Conservation (phyloP, 1,140 invertebrate genomes). For the Saxidomus purpurata region DNA sequence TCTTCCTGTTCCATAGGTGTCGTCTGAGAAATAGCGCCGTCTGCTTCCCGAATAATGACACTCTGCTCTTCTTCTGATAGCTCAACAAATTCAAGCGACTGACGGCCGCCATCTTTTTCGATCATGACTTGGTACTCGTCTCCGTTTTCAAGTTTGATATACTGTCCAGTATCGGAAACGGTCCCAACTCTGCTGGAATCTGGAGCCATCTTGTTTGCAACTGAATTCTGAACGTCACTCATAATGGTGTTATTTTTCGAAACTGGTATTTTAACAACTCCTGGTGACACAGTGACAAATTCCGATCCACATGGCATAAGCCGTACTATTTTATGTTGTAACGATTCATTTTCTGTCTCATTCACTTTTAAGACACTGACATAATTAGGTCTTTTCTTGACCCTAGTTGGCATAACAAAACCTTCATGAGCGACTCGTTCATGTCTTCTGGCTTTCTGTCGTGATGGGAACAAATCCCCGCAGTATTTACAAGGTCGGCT, state of each 20-base stretch:
- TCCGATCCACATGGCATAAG: background rate
- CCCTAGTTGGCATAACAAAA: background rate
- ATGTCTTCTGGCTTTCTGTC: slow-evolving; percentile 54
- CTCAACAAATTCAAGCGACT: slow-evolving; percentile 29
- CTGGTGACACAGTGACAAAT: background rate
- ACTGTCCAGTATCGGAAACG: background rate
- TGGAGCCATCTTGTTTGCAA: background rate
- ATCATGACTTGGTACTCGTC: slow-evolving; percentile 27
- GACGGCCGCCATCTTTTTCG: background rate
- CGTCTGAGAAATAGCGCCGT: background rate
- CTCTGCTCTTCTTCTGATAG: slow-evolving; percentile 39
- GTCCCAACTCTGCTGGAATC: background rate
- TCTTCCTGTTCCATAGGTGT: background rate
- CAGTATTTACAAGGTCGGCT: slow-evolving; percentile 55
- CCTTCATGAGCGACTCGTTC: slow-evolving; percentile 54
- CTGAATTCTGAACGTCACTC: background rate
- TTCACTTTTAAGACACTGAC: background rate
- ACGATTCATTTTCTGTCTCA: background rate
- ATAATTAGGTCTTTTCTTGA: background rate
- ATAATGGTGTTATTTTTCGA: background rate
- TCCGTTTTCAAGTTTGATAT: slow-evolving; percentile 24
- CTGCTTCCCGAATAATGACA: slow-evolving; percentile 33
- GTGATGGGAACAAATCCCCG: slow-evolving; percentile 41
- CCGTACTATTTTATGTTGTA: background rate
- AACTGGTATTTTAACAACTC: background rate